Evolutionary conservation across 2,113 vertebrate species (phyloP), one percentile per base, ranked within the genome.

Genomic region (Chlamydotis undulata): DNA sequence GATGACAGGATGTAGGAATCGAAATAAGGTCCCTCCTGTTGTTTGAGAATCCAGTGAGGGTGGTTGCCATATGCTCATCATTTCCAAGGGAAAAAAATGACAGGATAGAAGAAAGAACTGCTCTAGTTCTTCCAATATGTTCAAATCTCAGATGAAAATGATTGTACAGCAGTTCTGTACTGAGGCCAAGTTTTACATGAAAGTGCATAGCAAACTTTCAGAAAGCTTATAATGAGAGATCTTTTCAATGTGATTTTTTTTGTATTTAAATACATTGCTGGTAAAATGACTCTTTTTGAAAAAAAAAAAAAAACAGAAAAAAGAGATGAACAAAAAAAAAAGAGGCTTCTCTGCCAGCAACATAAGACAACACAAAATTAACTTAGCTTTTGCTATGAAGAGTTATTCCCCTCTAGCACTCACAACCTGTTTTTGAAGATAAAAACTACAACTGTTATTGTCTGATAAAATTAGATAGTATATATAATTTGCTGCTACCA

Each of bases 61-160:
- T 99, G 98, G 98, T 98, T 98, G 97, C 99, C 99, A 99, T 99
- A 99, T 99, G 99, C 98, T 99, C 96, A 86, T 98, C 95, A 98
- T 98, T 98, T 99, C 98, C 97, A 94, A 98, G 98, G 98, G 98
- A 97, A 98, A 98, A 93, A 97, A 98, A 98, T 98, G 97, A 97
- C 98, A 98, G 98, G 98, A 99, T 99, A 98, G 99, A 99, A 99
- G 98, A 98, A 98, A 99, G 97, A 93, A 98, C 97, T 95, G 97
- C 97, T 97, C 97, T 95, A 97, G 98, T 98, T 98, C 98, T 98
- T 98, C 98, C 98, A 99, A 98, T 98, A 99, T 98, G 99, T 99
- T 99, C 98, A 99, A 99, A 98, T 98, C 98, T 98, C 98, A 97
- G 97, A 99, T 99, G 98, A 98, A 98, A 98, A 98, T 95, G 94